A percentile compares a stretch with the other conserved stretches of the same genome.
phyloP scores from a whole-genome alignment of 2,888 invertebrate species.

The Autographa pulchrina region DNA sequence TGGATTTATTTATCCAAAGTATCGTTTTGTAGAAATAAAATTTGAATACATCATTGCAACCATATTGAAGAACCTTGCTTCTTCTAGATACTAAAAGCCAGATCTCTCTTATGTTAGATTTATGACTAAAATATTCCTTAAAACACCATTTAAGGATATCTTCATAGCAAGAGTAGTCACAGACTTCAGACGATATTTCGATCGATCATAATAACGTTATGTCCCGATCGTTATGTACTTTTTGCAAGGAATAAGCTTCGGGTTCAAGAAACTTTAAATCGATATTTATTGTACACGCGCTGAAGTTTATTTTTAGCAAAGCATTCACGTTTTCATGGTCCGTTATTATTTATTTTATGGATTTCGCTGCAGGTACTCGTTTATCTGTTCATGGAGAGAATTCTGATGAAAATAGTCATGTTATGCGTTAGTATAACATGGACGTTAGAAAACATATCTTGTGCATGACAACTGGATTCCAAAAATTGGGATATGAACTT shows the following conservation, averaged over 20 bases:
- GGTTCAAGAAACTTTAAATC: not conserved
- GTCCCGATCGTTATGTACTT: not conserved
- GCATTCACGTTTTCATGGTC: not conserved
- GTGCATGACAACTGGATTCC: too few relatives aligned
- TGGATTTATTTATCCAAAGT: not conserved
- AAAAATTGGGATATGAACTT: too few relatives aligned
- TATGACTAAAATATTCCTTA: conserved; percentile 25
- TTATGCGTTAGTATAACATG: too few relatives aligned
- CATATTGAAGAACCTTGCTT: conserved; percentile 16
- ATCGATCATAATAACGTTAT: not conserved
- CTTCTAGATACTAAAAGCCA: conserved; percentile 2
- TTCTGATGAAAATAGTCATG: too few relatives aligned
- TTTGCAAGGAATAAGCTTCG: not conserved
- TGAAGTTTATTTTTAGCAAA: not conserved
- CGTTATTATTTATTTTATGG: not conserved
- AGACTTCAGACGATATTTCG: conserved; percentile 11
- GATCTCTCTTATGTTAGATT: conserved; percentile 20
- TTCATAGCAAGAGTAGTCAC: not conserved
- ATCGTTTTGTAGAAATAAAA: conserved; percentile 15
- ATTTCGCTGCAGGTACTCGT: not conserved
- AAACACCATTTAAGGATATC: conserved; percentile 11
- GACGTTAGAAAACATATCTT: too few relatives aligned
- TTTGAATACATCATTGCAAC: conserved; percentile 21
- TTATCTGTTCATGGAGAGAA: not conserved
- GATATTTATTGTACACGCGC: not conserved